Percentiles rank a stretch among this genome's conserved stretches.
phyloP scores from a whole-genome alignment of 2,888 invertebrate species.

The Punctoribates punctum region DNA sequence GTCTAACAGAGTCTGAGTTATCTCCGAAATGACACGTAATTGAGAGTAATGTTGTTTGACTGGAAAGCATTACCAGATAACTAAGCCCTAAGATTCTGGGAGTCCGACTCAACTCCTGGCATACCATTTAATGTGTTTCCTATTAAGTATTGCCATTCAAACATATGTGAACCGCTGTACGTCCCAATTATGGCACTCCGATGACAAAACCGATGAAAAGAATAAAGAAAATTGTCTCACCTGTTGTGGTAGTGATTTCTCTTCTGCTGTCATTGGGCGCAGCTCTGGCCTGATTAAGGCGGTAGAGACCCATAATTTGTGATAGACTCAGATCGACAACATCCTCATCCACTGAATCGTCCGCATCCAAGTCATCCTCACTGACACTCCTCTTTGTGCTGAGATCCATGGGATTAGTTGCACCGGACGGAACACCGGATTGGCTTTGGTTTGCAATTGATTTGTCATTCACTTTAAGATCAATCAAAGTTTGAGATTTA shows the following conservation, averaged over 20 bases:
- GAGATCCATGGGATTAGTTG: constrained; percentile 21
- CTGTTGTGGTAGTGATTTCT: neutral
- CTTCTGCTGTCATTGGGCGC: neutral
- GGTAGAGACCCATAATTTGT: neutral
- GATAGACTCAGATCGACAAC: neutral
- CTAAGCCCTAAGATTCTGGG: neutral
- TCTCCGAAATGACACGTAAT: constrained; percentile 16
- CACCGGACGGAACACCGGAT: neutral
- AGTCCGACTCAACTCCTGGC: neutral
- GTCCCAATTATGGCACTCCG: too few species aligned
- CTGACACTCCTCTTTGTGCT: neutral
- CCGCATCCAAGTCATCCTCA: constrained; percentile 48
- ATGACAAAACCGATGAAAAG: neutral
- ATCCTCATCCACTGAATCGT: constrained; percentile 48
- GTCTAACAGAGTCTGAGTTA: neutral
- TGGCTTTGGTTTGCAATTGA: neutral
- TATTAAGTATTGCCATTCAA: neutral
- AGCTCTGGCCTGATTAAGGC: neutral
- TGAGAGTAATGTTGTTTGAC: constrained; percentile 23
- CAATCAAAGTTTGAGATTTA: constrained; percentile 39
- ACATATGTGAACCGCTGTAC: neutral
- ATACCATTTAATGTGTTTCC: neutral
- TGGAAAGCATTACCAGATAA: constrained; percentile 7
- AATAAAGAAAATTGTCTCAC: neutral
- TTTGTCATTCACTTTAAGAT: constrained; percentile 26